Evolutionary conservation across 1,140 invertebrate genomes (phyloP), one percentile per base, ranked within the genome.

Genomic region (Trissolcus basalis): DNA sequence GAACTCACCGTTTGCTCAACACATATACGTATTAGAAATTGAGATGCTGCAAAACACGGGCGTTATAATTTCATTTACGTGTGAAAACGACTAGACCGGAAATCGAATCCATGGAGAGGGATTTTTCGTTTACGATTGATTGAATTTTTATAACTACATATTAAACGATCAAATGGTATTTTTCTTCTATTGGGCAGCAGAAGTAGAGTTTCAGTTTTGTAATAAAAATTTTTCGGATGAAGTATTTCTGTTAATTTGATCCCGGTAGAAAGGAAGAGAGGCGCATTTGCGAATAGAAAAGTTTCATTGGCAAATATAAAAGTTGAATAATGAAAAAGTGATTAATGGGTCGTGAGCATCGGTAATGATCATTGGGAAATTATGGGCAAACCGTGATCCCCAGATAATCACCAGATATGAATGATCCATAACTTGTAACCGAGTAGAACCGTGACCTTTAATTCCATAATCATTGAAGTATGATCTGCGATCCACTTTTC

Each of bases 1-100:
- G 43, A 55, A 48, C 41, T 33, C 43, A 47, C 33, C 32, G 51
- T 47, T 55, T 33, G 50, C 48, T 55, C 45, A 49, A 43, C 49
- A 12, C 41, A 49, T 65, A 49, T 55, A 64, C 49, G 61, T 49
- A 65, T 56, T 49, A 55, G 53, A 49, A 55, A 65, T 65, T 65
- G 51, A 56, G 45, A 65, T 54, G 51, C 33, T 43, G 50, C 51
- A n/a, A 55, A 55, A 54, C 51, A 55, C 33, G 12, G n/a, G 35
- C 36, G 61, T 15, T 65, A 56, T 65, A 49, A 55, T 56, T 65
- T 55, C 33, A 56, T 65, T 65, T 56, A 35, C 61, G 44, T 16
- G 13, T 49, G 48, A 64, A 27, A 32, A 65, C 19, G 54, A n/a
- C 53, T 33, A 54, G 54, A 45, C n/a, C 0, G 11, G 19, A 12